Conservation (phyloP, 2,797 vertebrate species). For the Myotis planiceps region DNA sequence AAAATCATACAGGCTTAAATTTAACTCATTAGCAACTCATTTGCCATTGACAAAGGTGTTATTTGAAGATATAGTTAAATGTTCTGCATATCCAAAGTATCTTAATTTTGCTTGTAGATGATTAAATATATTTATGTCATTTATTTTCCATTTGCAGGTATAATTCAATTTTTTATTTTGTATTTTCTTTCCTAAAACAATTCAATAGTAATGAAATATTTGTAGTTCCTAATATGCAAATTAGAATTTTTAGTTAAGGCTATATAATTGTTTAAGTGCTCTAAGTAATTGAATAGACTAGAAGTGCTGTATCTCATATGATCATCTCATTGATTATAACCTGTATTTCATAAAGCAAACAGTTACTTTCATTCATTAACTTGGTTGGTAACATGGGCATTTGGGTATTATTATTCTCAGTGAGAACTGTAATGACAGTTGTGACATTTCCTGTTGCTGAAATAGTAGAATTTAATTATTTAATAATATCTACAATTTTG, state of each 20-base stretch:
- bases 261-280: background rate
- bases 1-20: background rate
- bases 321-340: background rate
- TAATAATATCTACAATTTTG: background rate
- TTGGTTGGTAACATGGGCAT: background rate
- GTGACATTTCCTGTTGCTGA: conserved; percentile 2
- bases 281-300: background rate
- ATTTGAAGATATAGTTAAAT: background rate
- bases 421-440: background rate
- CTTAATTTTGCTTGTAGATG: background rate
- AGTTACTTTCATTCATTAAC: background rate
- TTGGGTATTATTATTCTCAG: background rate
- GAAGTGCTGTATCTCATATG: background rate
- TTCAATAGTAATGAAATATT: conserved; percentile 29
- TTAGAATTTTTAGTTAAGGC: conserved; percentile 31
- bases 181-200: conserved; percentile 4
- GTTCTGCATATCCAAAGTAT: background rate
- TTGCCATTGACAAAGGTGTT: background rate
- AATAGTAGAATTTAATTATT: conserved; percentile 19
- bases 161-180: conserved; percentile 43
- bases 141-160: background rate
- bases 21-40: background rate
- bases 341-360: background rate
- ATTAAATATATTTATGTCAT: background rate
- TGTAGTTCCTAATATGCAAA: background rate